Conservation (phyloP, 2,888 invertebrate genomes). For the Dicyrtoma fusca region DNA sequence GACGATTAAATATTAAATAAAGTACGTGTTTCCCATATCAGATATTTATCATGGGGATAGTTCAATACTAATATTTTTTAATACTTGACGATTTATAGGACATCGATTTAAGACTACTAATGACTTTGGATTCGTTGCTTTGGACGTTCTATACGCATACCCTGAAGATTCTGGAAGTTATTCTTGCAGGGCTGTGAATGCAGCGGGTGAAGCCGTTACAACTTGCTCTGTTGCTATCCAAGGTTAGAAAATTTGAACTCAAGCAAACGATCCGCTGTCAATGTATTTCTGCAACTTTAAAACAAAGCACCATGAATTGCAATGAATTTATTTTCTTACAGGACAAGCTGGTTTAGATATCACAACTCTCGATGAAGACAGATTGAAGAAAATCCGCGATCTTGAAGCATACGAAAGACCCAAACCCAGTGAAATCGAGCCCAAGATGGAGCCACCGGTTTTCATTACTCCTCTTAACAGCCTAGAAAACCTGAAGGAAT, state of each 20-base stretch:
- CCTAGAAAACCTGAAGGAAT: conserved; percentile 84
- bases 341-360: conserved; percentile 82
- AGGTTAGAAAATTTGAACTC: conserved; percentile 57
- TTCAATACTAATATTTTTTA: not conserved
- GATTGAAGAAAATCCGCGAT: conserved; percentile 84
- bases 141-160: conserved; percentile 95
- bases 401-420: conserved; percentile 80
- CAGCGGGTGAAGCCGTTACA: conserved; percentile 92
- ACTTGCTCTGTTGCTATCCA: conserved; percentile 86
- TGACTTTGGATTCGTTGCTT: conserved; percentile 95
- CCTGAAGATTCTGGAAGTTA: conserved; percentile 97
- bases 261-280: too few species aligned
- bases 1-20: too few species aligned
- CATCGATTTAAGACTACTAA: conserved; percentile 95
- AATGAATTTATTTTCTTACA: too few species aligned
- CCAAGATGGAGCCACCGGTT: conserved; percentile 79
- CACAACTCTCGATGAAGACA: conserved; percentile 88
- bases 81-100: too few species aligned
- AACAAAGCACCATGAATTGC: not conserved
- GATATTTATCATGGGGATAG: too few species aligned
- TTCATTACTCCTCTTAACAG: conserved; percentile 89
- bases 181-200: conserved; percentile 93
- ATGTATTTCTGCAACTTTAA: too few species aligned
- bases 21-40: too few species aligned
- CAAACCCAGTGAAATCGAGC: conserved; percentile 73